Evolutionary conservation across 2,113 vertebrate genomes (phyloP).

Genomic region (Sinocyclocheilus grahami): DNA sequence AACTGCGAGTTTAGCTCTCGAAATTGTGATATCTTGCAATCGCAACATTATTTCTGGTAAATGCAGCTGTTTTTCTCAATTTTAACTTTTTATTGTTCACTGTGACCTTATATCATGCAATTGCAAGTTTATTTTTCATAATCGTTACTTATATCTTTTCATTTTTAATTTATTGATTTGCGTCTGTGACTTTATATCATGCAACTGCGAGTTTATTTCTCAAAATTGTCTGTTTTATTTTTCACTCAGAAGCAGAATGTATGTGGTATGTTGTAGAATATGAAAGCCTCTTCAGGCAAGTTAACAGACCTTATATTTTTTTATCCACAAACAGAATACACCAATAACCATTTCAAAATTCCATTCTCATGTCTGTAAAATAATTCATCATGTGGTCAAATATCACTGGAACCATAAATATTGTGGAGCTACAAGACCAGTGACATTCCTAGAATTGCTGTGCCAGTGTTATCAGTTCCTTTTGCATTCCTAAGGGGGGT

Average conservation of each 20-base stretch:
- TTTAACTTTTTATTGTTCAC: too few species aligned
- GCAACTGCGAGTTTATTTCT: neutral
- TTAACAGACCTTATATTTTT: neutral
- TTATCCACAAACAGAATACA: neutral
- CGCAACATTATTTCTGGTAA: neutral
- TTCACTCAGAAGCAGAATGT: neutral
- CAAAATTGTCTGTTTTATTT: neutral
- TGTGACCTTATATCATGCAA: too few species aligned
- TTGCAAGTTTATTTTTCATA: too few species aligned
- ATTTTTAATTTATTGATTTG: neutral
- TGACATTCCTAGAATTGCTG: slow-evolving; percentile 3
- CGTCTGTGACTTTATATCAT: neutral
- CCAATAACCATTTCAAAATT: neutral
- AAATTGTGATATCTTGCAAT: neutral
- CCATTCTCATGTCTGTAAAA: neutral
- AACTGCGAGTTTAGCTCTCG: too few species aligned
- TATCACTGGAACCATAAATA: slow-evolving; percentile 19
- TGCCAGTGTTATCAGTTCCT: slow-evolving; percentile 18
- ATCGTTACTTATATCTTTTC: too few species aligned
- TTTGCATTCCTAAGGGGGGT: neutral
- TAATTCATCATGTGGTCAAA: neutral
- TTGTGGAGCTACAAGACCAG: neutral
- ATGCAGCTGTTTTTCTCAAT: neutral
- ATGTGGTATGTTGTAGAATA: neutral
- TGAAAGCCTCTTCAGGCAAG: neutral